These are phyloP conservation scores for Bucco capensis DNA, from an alignment of 2,113 vertebrate species.

Conservation along the genomic window DNA sequence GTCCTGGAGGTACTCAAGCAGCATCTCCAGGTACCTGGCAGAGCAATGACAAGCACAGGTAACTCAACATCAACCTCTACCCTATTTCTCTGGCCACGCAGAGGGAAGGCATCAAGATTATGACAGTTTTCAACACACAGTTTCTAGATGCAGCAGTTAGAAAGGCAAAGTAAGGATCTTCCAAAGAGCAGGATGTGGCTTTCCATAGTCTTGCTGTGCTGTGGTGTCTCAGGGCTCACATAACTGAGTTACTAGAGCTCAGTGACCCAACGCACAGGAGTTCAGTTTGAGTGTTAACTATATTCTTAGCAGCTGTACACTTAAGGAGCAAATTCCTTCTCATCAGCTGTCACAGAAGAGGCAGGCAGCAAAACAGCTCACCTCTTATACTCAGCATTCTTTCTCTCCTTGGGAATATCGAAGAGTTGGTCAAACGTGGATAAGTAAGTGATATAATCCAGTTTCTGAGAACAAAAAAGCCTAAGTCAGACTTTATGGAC, in stretches of 20 bases:
- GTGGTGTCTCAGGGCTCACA: neutral
- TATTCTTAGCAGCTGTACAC: neutral
- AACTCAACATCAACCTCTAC: neutral
- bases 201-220: neutral
- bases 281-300: neutral
- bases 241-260: neutral
- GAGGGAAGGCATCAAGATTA: neutral
- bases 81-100: neutral
- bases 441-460: constrained; percentile 95
- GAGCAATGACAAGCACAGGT: neutral
- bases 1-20: constrained; percentile 95
- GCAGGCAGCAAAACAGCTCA: constrained; percentile 45
- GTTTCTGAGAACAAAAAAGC: constrained; percentile 75
- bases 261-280: neutral
- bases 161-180: neutral
- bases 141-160: neutral
- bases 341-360: neutral
- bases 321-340: neutral
- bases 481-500: neutral
- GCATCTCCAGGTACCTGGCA: constrained; percentile 92
- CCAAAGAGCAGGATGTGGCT: neutral
- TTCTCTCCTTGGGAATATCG: constrained; percentile 94
- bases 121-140: neutral
- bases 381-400: constrained; percentile 96
- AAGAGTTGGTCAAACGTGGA: constrained; percentile 98